phyloP scores from a whole-genome alignment of 64 coral and sea anemone species.

The Stichodactyla helianthus region DNA sequence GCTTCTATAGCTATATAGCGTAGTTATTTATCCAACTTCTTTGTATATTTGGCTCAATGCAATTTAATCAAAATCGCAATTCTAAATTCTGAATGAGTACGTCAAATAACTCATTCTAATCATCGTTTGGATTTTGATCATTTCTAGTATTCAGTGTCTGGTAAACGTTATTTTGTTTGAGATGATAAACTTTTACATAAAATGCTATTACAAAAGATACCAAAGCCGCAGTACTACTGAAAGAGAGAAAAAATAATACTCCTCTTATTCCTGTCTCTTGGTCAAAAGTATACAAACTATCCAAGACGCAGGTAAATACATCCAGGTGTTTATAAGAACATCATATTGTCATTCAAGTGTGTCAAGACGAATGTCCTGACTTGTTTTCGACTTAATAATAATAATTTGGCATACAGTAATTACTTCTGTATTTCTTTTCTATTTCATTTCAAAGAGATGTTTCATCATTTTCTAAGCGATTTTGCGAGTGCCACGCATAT shows the following conservation, averaged over 20 bases:
- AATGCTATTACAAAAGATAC: background rate
- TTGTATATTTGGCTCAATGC: background rate
- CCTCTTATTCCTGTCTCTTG: background rate
- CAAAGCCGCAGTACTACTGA: background rate
- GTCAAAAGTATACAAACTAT: background rate
- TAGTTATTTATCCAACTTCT: too few species aligned
- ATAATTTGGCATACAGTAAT: background rate
- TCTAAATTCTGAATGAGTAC: background rate
- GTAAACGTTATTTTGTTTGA: background rate
- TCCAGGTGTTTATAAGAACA: background rate
- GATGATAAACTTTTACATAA: background rate
- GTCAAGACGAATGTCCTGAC: background rate
- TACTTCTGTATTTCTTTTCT: background rate
- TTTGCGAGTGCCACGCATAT: background rate
- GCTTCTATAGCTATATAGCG: too few species aligned
- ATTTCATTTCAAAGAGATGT: background rate
- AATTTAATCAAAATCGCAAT: background rate
- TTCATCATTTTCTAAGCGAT: background rate
- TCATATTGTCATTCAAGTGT: background rate
- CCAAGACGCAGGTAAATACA: background rate
- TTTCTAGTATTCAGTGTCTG: background rate
- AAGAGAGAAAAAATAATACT: background rate
- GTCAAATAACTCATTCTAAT: background rate
- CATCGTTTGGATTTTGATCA: slow-evolving; percentile 5
- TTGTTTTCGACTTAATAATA: background rate